phyloP scores from a whole-genome alignment of 2,113 vertebrate species.

The Eleginops maclovinus region DNA sequence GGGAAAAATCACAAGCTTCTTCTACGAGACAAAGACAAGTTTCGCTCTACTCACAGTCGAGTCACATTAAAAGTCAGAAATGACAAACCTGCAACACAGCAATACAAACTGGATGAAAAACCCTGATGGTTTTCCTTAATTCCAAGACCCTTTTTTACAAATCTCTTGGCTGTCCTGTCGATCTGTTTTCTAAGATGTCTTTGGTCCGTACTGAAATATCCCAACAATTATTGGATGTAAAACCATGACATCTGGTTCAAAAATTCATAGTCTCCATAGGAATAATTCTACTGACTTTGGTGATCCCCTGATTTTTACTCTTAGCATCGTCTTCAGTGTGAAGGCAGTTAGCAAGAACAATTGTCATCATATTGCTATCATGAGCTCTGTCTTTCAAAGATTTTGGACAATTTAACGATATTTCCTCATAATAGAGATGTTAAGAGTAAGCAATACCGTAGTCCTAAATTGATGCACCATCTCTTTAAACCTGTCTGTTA shows the following conservation, averaged over 20 bases:
- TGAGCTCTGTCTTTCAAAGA: background rate
- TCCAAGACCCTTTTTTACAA: background rate
- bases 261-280: background rate
- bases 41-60: slow-evolving; percentile 27
- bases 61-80: background rate
- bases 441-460: no score
- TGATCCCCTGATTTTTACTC: background rate
- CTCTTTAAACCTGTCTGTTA: no score
- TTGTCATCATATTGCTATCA: no score
- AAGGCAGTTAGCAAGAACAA: no score
- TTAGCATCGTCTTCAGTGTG: background rate
- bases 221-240: background rate
- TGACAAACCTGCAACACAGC: background rate
- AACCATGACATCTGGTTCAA: background rate
- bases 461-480: no score
- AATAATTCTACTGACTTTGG: background rate
- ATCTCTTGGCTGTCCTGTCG: background rate
- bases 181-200: background rate
- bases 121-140: background rate
- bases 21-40: background rate
- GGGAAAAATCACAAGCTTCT: slow-evolving; percentile 5
- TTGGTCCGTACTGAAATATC: background rate
- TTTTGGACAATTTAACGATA: background rate
- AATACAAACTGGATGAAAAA: background rate
- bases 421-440: background rate